Base-by-base conservation (phyloP, 2,113 vertebrate species). In the Planiliza haematocheilus region DNA sequence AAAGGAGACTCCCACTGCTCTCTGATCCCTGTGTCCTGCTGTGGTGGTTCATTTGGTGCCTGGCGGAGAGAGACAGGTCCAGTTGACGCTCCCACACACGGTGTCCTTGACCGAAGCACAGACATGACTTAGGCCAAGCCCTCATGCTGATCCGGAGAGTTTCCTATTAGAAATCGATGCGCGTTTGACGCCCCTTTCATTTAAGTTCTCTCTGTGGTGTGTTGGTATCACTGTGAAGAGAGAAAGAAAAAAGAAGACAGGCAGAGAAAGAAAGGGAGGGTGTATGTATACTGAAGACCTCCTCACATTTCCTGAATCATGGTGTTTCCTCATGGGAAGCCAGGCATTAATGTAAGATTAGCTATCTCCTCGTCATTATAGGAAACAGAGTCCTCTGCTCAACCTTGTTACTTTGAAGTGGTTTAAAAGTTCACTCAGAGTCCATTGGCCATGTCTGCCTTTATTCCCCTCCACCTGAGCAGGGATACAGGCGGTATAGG, bases 111-210 rank as follows among this genome's bases (percentile, higher is more conserved):
- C 82, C 65, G 30, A 73, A 78, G 81, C 78, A 6, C 81, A 81
- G 77, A 66, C 16, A 39, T 59, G 84, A 80, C 82, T 78, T 20
- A 68, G 81, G 66, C 81, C 88, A 46, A 68, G 72, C 74, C 69
- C 70, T 76, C 84, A 79, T 53, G 71, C 77, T 80, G 88, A 83
- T 89, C 84, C 69, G 62, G 70, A 89, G 88, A 85, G 82, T 81
- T 84, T 65, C 78, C 84, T 79, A 90, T 93, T 88, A 89, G 89
- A 88, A 93, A 93, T 93, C 89, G 18, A 93, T 92, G 88, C 70
- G 74, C 52, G 68, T 88, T 88, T 87, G 80, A 90, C 65, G 39
- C 70, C 77, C 86, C 73, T 88, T 89, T 86, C 79, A 84, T 82
- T 91, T 79, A 82, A 50, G 57, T 49, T 14, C 56, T 68, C 65